Base-by-base conservation (phyloP, 2,888 invertebrate genomes). In the Conomelus anceps region DNA sequence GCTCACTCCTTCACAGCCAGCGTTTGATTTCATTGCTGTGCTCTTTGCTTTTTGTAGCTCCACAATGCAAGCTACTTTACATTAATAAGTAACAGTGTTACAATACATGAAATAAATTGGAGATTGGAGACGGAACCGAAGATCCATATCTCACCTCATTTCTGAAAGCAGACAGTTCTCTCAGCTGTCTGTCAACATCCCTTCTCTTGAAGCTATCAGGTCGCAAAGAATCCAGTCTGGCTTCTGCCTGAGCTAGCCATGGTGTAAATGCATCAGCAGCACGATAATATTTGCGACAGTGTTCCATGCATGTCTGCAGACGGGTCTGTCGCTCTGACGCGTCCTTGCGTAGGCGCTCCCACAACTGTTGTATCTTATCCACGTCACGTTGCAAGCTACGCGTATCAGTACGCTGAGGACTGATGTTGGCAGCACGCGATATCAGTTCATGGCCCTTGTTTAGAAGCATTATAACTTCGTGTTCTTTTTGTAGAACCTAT, bases 381-480 rank as follows among this genome's bases (percentile, higher is more conserved):
- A 99, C 94, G 92, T 98, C 98, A 88, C 96, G 94, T 92, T 96
- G 96, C 0, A 96, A 94, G 29, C 95, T 94, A 90, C 96, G 95
- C 91, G 94, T 94, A 91, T 96, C 95, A 34, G 92, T 92, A 92
- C 91, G 63, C 95, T 94, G 90, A 96, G 95, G 91, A 94, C 94
- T 91, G 95, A 95, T 86, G 92, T 92, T 92, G 34, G 93, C 92
- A 0, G 93, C 93, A 88, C 94, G 94, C 0, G 93, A 93, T 9
- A 96, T 92, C 91, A 97, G 94, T 92, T 97, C 97, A 91, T 96
- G 95, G 91, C 98, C 98, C 93, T 98, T 98, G 92, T 98, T 98
- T 29, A 99, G 93, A 22, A 99, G 94, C 96, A 98, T 98, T 91
- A 98, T 98, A 0, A 98, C 96, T 93, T 99, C 98, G 92, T 98